Base-by-base conservation (phyloP, 2,888 invertebrate genomes). In the Scelioninae gen. 1 region DNA sequence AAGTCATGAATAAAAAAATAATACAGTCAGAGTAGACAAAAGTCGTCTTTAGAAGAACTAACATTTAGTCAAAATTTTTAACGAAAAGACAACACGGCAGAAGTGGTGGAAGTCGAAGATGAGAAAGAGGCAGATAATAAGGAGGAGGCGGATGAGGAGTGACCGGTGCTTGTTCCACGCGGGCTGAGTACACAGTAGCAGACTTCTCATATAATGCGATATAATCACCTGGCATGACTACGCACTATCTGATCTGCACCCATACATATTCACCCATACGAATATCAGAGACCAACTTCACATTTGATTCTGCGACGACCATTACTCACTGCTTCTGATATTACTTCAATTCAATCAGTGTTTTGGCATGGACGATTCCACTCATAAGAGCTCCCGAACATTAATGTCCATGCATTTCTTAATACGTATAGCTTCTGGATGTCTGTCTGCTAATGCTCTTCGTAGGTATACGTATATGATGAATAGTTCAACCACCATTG, bases 261-360 rank as follows among this genome's bases (percentile, higher is more conserved):
- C 87, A 90, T 86, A 88, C 87, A 82, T 65, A 85, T 87, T 87
- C 87, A 86, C 87, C 88, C 87, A 85, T 85, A 78, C 77, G 84
- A 85, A 88, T 90, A 90, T 90, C 90, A 89, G 88, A 87, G 88
- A 90, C 88, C 88, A 89, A 88, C 85, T 86, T 88, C 88, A 88
- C 89, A 90, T 92, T 92, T 91, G 91, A 91, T 91, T 92, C 88
- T 88, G 88, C 87, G 86, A 86, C 86, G 91, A 89, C 89, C 92
- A 92, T 92, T 92, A 92, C 89, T 92, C 92, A 92, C 90, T 88
- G 91, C 90, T 91, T 89, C 90, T 92, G 92, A 92, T 92, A 92
- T 92, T 92, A 91, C 92, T 92, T 92, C 92, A 90, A 92, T 92
- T 92, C 91, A 91, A 92, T 92, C 92, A 92, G 92, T 91, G 91